These are phyloP conservation scores for Chrysochloris asiatica DNA, from an alignment of 2,113 vertebrate genomes.

Conservation along the genomic window DNA sequence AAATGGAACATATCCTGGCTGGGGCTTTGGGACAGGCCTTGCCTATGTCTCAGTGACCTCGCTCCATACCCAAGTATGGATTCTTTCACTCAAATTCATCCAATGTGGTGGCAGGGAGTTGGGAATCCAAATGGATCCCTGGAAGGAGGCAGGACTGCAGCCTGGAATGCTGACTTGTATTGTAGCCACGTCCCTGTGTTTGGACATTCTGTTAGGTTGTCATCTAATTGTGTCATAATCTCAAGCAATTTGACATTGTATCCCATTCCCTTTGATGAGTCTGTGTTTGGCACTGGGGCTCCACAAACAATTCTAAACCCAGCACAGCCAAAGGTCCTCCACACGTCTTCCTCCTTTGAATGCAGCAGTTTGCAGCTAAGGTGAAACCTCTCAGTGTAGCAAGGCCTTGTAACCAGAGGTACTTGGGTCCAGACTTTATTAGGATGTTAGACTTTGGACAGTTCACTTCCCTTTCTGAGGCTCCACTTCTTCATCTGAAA, in stretches of 20 bases:
- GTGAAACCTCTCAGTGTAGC: neutral
- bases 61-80: neutral
- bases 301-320: slow-evolving; percentile 14
- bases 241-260: slow-evolving; percentile 57
- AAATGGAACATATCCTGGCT: neutral
- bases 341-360: neutral
- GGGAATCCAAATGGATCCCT: neutral
- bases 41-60: neutral
- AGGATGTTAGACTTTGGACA: neutral
- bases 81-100: neutral
- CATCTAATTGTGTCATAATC: slow-evolving; percentile 48
- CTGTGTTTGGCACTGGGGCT: neutral
- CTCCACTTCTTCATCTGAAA: neutral
- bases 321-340: neutral
- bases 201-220: slow-evolving; percentile 59
- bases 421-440: neutral
- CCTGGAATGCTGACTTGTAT: slow-evolving; percentile 31
- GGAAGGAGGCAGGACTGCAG: neutral
- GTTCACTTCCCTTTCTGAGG: neutral
- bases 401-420: neutral
- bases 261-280: slow-evolving; percentile 18
- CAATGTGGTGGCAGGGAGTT: neutral
- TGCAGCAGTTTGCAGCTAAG: neutral
- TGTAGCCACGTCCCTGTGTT: slow-evolving; percentile 39
- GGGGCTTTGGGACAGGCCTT: neutral